Base-by-base conservation (phyloP, 1,140 invertebrate genomes). In the Euura saliciscinereae region DNA sequence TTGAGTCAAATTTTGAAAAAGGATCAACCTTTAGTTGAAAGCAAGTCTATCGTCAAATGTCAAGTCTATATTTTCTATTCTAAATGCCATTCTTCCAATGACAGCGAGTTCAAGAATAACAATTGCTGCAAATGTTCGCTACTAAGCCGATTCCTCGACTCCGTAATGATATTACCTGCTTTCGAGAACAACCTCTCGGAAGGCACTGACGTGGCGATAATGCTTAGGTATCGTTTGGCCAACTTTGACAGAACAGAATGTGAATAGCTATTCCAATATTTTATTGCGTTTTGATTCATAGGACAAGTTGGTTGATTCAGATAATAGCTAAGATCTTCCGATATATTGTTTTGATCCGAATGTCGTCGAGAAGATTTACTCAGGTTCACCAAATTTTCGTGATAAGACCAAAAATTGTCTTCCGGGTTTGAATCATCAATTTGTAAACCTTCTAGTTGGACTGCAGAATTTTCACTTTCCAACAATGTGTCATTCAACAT, bases 181-280 rank as follows among this genome's bases (percentile, higher is more conserved):
- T 84, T 82, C 6, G 84, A 87, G 79, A 87, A 86, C 7, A 85
- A 74, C 43, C 81, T 73, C 78, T 87, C 83, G 66, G 79, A 82
- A 66, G 82, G 79, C 4, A 86, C 84, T 43, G 81, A 85, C 43
- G 79, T 84, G 28, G 75, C 80, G 28, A 84, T 78, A 7, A 84
- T 75, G 13, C 78, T 78, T 43, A 85, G 73, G 72, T 83, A 82
- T 73, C 81, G 80, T 67, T 71, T 75, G 6, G 80, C 82, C 7
- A 84, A 28, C 28, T 73, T 74, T 71, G 78, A 73, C 82, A 28
- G 1, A 28, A 28, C 28, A 28, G 28, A 28, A 28, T 28, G 28
- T 75, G 2, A 84, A 64, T 66, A 73, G 75, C 8, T 84, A 79
- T 75, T 84, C 78, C 64, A 81, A 77, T 46, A 73, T 71, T 73